Base-by-base conservation (phyloP, 2,888 invertebrate genomes). In the Sinelater perroti region DNA sequence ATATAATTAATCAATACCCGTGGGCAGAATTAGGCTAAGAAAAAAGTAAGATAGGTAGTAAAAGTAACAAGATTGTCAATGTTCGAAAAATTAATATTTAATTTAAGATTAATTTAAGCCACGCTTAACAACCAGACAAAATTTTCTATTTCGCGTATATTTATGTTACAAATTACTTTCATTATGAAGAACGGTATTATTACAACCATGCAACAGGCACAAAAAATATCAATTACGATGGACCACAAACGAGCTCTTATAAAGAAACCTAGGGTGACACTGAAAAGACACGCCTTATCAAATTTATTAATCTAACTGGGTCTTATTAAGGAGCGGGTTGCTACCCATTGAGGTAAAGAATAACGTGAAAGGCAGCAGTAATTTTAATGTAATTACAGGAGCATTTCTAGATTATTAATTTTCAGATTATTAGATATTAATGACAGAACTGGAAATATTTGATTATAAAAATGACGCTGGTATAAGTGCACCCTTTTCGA, bases 241-340 rank as follows among this genome's bases (percentile, higher is more conserved):
- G 40, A 52, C 46, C 57, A 42, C 57, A 57, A 52, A 52, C 33
- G 31, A 52, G 44, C 17, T 42, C 30, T 24, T 53, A 36, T 45
- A 44, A 47, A 52, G 53, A 49, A 52, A 47, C 57, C 44, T 14
- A 28, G 46, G 44, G 54, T 54, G 58, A 58, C 58, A 54, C 26
- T 49, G 50, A 44, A 45, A 49, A 38, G 47, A 45, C 38, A 44
- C 45, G 28, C 51, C 47, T 57, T 49, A 40, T 47, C 18, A 42
- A 53, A 51, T 46, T 57, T 57, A 38, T 53, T 58, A 53, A 58
- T 49, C 44, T 58, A 54, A 58, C 50, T 53, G 44, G 49, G 44
- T 45, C 38, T 45, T 14, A 33, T 44, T 40, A 21, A 20, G 30
- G 11, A 30, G 18, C 21, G 33, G 45, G 50, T 51, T 18, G 21